Conservation (phyloP, 2,797 vertebrate genomes). For the Mus minutoides region DNA sequence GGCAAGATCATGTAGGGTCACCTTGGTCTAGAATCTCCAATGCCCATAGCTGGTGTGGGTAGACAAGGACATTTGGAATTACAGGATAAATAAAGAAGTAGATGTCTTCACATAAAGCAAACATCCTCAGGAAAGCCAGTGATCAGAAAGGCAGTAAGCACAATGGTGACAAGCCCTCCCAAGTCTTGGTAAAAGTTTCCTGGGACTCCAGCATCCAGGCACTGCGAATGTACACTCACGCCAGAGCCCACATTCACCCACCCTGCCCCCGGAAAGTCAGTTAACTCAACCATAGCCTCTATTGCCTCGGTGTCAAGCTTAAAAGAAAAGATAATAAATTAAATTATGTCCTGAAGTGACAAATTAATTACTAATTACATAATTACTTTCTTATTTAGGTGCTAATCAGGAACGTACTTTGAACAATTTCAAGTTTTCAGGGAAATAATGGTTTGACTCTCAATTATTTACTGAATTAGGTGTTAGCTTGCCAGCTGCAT, state of each 20-base stretch:
- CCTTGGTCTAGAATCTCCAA: background rate
- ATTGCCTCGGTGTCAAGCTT: constrained; percentile 69
- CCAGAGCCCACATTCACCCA: background rate
- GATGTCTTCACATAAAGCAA: background rate
- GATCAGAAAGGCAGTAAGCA: background rate
- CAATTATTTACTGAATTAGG: constrained; percentile 81
- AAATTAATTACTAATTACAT: constrained; percentile 84
- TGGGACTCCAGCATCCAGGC: background rate
- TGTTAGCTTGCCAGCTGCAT: constrained; percentile 71
- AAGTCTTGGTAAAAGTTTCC: background rate
- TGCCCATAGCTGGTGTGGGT: background rate
- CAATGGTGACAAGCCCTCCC: background rate
- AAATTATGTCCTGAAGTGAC: constrained; percentile 79
- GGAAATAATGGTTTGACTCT: constrained; percentile 86
- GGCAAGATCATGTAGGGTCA: background rate
- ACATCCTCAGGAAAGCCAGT: background rate
- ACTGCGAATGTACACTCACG: fast-evolving
- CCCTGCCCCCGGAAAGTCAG: constrained; percentile 15
- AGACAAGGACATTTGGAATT: background rate
- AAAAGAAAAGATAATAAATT: constrained; percentile 81
- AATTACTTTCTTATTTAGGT: constrained; percentile 85
- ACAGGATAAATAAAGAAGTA: background rate
- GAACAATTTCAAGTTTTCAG: constrained; percentile 84
- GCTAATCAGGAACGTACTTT: constrained; percentile 84
- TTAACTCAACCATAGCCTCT: background rate